A percentile compares a stretch with the other conserved stretches of the same genome.
Conservation (phyloP, 1,140 invertebrate genomes). For the Aphelenchoides besseyi region DNA sequence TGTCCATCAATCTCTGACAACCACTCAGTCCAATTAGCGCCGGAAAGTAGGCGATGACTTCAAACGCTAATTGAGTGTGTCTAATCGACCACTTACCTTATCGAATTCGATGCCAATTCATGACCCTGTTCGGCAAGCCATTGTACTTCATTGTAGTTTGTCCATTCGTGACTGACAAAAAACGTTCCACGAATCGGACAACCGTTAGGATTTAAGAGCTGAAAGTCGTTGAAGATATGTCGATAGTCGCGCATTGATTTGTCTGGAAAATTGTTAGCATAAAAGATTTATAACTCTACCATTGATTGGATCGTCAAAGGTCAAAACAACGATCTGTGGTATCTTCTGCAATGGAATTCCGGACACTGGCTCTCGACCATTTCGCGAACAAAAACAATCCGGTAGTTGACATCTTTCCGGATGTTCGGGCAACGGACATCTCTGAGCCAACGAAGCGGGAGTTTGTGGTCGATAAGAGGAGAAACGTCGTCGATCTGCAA, state of each 20-base stretch:
- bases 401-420: slow-evolving; percentile 34
- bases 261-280: slow-evolving; percentile 31
- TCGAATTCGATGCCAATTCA: slow-evolving; percentile 93
- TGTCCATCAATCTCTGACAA: slow-evolving; percentile 48
- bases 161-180: slow-evolving; percentile 97
- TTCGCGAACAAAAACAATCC: slow-evolving; percentile 50
- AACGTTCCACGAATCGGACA: slow-evolving; percentile 94
- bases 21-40: slow-evolving; percentile 34
- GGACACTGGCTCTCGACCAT: slow-evolving; percentile 34
- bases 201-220: slow-evolving; percentile 65
- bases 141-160: slow-evolving; percentile 90
- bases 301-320: slow-evolving; percentile 55
- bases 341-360: slow-evolving; percentile 24
- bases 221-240: slow-evolving; percentile 19
- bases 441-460: not conserved
- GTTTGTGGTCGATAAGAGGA: not conserved
- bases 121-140: slow-evolving; percentile 89
- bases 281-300: slow-evolving; percentile 40
- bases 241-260: slow-evolving; percentile 36
- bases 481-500: slow-evolving; percentile 14
- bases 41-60: slow-evolving; percentile 70
- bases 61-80: slow-evolving; percentile 1
- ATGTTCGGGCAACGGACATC: not conserved
- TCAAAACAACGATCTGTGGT: slow-evolving; percentile 53
- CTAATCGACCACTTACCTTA: slow-evolving; percentile 64